Evolutionary conservation across 2,797 vertebrate species (phyloP), one percentile per base, ranked within the genome.

Genomic region (Lithobates sylvaticus): DNA sequence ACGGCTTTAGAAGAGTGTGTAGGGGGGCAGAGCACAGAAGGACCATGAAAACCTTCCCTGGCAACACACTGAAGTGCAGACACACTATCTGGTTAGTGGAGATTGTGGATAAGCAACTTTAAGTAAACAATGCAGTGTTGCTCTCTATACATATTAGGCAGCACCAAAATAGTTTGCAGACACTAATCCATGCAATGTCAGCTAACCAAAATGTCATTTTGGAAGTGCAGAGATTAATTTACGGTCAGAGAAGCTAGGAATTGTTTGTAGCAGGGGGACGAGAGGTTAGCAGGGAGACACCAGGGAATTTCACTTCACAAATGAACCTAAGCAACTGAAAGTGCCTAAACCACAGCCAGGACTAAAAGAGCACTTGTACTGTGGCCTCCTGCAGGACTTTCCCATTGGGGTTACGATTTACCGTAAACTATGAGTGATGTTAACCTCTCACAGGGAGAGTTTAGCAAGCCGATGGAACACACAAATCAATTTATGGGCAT

Each of bases 211-310:
- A 34, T 42, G n/a, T 78, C 3, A 13, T 44, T 36, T 26, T 12
- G 3, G 32, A n/a, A n/a, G 39, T 47, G 39, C 27, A 64, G 64
- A 64, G 70, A 72, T 73, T 27, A 73, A 77, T 10, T 58, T 32
- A 44, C 29, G 7, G 34, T 13, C 47, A 23, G 61, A 79, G 39
- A n/a, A 79, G n/a, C 78, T 36, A 54, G 65, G 0, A 50, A 34
- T 54, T 15, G 10, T 54, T 23, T 26, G 67, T 27, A 80, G 67
- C 7, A 15, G 23, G 70, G 70, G 1, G 27, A 47, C n/a, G 78
- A 70, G 65, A 34, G 5, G 47, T 81, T 81, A 81, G 68, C n/a
- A 67, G 78, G n/a, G 47, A 72, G 47, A 72, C 44, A 71, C 15
- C 27, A 72, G 69, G 44, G 44, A 10, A 71, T 13, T 7, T 58